Percentiles rank a stretch among this genome's conserved stretches.
Evolutionary conservation across 2,888 invertebrate species (phyloP).

Genomic region (Branchinecta sandiegonensis): DNA sequence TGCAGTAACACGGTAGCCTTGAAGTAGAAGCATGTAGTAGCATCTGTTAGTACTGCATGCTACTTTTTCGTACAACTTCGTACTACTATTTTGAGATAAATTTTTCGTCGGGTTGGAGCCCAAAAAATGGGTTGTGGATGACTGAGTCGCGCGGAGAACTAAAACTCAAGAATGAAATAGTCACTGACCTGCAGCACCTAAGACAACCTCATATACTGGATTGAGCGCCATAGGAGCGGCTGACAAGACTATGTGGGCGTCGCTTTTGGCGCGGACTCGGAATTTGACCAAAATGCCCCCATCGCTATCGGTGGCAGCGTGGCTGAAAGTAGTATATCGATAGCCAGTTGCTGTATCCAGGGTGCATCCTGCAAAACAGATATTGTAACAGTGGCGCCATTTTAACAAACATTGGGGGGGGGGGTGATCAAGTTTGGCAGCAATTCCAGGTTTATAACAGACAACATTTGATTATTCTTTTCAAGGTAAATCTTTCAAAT

Average conservation of each 20-base stretch:
- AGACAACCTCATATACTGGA: constrained; percentile 45
- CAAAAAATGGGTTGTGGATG: no score
- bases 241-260: constrained; percentile 53
- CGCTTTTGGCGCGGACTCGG: constrained; percentile 48
- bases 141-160: no score
- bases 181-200: constrained; percentile 18
- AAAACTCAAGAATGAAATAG: no score
- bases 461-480: no score
- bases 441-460: no score
- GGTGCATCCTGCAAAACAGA: constrained; percentile 19
- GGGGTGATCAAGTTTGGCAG: background rate
- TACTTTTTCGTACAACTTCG: no score
- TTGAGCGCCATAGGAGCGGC: constrained; percentile 37
- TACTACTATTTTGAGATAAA: no score
- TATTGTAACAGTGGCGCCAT: background rate
- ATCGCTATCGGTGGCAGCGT: constrained; percentile 16
- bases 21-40: no score
- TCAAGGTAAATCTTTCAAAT: no score
- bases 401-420: background rate
- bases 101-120: no score
- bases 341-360: constrained; percentile 21
- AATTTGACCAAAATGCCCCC: constrained; percentile 32
- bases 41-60: no score
- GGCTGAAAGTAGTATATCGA: constrained; percentile 21
- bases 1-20: no score